Evolutionary conservation across 2,797 vertebrate species (phyloP).

Genomic region (Loris lydekkerianus): DNA sequence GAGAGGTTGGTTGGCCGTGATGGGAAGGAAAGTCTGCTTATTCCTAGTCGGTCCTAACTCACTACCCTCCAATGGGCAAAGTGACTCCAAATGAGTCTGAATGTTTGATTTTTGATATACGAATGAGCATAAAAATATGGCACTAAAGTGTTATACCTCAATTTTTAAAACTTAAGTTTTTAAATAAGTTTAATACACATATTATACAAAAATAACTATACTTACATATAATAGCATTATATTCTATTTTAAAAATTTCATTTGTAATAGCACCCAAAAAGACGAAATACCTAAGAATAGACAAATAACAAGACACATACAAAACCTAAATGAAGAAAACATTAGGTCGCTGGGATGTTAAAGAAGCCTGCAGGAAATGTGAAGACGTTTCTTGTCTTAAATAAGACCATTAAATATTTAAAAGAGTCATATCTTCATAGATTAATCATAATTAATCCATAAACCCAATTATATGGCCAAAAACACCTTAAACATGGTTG

Average conservation of each 20-base stretch:
- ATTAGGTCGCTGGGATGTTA: not conserved
- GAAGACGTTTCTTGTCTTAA: conserved; percentile 25
- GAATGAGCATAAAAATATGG: conserved; percentile 10
- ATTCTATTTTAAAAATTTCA: conserved; percentile 9
- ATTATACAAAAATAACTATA: conserved; percentile 21
- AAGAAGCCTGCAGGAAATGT: not conserved
- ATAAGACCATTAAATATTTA: conserved; percentile 47
- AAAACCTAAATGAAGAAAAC: not conserved
- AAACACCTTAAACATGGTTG: conserved; percentile 44
- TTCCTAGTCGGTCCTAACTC: not conserved
- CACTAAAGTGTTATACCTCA: not conserved
- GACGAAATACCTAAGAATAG: conserved; percentile 38
- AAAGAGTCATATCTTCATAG: not conserved
- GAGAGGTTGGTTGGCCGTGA: not conserved
- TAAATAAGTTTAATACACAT: conserved; percentile 6
- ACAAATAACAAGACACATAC: conserved; percentile 29
- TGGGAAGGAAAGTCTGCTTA: not conserved
- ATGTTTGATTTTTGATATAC: not conserved
- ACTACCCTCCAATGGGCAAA: not conserved
- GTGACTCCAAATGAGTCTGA: not conserved
- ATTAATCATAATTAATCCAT: not conserved
- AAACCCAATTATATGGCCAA: not conserved
- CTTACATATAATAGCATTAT: not conserved
- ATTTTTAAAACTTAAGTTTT: conserved; percentile 32
- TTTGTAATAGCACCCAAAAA: conserved; percentile 47